These are phyloP conservation scores for Diadegma fenestrale DNA, from an alignment of 2,888 invertebrate species.

Conservation along the genomic window DNA sequence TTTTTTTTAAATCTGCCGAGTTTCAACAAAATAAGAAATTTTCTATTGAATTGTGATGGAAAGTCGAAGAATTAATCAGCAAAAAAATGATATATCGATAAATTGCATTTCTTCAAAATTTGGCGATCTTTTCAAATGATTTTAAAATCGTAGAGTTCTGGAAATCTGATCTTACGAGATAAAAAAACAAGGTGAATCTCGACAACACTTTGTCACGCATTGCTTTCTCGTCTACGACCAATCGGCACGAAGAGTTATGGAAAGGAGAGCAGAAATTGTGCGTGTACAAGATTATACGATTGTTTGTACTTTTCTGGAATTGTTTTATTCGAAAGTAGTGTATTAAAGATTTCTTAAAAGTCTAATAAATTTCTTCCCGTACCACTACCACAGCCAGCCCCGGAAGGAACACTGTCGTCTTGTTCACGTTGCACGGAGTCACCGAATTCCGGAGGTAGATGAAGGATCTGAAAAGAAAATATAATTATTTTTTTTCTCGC, in stretches of 20 bases:
- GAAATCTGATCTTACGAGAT: not conserved
- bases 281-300: not conserved
- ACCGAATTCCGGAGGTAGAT: slow-evolving; percentile 91
- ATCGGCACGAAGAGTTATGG: not conserved
- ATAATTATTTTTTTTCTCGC: not conserved
- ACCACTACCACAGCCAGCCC: slow-evolving; percentile 87
- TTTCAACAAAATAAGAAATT: no score
- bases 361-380: slow-evolving; percentile 88
- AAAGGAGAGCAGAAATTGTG: slow-evolving; percentile 3
- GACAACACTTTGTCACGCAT: not conserved
- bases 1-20: no score
- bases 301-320: slow-evolving; percentile 39
- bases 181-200: not conserved
- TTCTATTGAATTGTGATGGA: no score
- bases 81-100: not conserved
- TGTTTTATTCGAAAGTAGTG: slow-evolving; percentile 53
- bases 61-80: not conserved
- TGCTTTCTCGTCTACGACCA: not conserved
- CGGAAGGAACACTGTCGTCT: slow-evolving; percentile 86
- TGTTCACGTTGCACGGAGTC: slow-evolving; percentile 88
- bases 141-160: not conserved
- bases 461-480: slow-evolving; percentile 86
- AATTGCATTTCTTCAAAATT: not conserved
- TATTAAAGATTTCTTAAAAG: slow-evolving; percentile 85
- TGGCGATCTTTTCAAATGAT: not conserved